Conservation (phyloP, 2,797 vertebrate species). For the Melanotaenia boesemani region DNA sequence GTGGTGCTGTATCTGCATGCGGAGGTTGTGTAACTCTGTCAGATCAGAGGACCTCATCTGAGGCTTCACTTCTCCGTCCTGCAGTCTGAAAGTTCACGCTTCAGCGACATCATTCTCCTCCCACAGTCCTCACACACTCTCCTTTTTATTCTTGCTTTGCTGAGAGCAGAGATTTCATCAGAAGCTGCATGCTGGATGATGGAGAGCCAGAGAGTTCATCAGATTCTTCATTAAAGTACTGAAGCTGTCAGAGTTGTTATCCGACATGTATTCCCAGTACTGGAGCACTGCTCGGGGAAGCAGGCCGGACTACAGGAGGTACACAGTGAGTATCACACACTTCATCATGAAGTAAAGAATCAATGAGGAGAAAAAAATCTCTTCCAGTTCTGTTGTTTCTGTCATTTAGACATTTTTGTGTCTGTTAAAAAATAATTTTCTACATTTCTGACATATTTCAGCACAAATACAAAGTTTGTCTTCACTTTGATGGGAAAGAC, state of each 20-base stretch:
- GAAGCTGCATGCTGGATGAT: background rate
- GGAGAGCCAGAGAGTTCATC: constrained; percentile 4
- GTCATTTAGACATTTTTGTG: too few relatives aligned
- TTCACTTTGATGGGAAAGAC: too few relatives aligned
- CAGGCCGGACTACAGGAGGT: constrained; percentile 73
- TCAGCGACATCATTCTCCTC: constrained; percentile 35
- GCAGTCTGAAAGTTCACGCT: constrained; percentile 47
- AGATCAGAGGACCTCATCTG: constrained; percentile 28
- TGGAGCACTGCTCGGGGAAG: constrained; percentile 57
- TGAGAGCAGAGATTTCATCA: constrained; percentile 6
- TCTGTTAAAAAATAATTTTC: too few relatives aligned
- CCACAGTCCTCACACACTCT: background rate
- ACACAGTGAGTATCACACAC: constrained; percentile 77
- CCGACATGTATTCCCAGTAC: constrained; percentile 69
- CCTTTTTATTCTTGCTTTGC: background rate
- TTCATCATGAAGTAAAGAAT: background rate
- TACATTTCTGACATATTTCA: too few relatives aligned
- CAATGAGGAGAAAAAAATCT: too few relatives aligned
- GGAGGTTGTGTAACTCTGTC: constrained; percentile 35
- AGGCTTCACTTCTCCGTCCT: constrained; percentile 19
- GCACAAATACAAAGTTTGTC: too few relatives aligned
- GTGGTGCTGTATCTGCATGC: background rate
- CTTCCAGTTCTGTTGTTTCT: too few relatives aligned
- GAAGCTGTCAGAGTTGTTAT: background rate
- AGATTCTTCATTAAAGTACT: background rate